phyloP scores from a whole-genome alignment of 2,888 invertebrate genomes.

The Hirtodrosophila cameraria region DNA sequence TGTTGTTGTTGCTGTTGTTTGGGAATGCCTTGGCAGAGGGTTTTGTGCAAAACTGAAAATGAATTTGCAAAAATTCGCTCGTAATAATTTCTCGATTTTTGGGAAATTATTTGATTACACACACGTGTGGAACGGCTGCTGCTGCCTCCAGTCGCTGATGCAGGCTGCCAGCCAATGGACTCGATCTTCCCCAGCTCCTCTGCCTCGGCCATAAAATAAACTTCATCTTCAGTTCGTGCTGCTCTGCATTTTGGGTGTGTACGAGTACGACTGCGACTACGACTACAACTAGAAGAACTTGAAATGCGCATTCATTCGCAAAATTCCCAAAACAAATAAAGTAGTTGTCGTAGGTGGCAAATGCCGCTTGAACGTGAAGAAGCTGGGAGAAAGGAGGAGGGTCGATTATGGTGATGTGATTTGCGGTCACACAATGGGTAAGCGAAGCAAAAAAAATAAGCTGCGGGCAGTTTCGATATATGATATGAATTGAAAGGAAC shows the following conservation, averaged over 20 bases:
- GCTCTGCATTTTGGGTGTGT: conserved; percentile 7
- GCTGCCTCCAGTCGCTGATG: conserved; percentile 37
- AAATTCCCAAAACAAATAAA: conserved; percentile 79
- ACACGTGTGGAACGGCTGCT: conserved; percentile 69
- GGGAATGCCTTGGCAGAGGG: conserved; percentile 30
- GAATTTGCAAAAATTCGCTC: conserved; percentile 76
- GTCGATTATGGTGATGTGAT: conserved; percentile 30
- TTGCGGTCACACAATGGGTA: conserved; percentile 21
- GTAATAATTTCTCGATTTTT: conserved; percentile 82
- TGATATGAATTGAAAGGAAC: too few relatives aligned
- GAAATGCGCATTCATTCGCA: conserved; percentile 62
- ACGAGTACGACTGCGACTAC: too few relatives aligned
- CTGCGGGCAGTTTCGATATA: too few relatives aligned
- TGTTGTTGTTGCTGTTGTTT: conserved; percentile 12
- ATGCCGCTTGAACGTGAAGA: neutral
- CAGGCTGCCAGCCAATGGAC: conserved; percentile 37
- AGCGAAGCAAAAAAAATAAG: neutral
- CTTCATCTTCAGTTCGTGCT: conserved; percentile 69
- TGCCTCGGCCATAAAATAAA: conserved; percentile 75
- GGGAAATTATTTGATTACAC: conserved; percentile 83
- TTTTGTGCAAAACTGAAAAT: conserved; percentile 60
- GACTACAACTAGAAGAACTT: too few relatives aligned
- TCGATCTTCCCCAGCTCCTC: conserved; percentile 28
- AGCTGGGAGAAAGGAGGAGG: neutral
- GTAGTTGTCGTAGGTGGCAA: conserved; percentile 46